Evolutionary conservation across 2,797 vertebrate species (phyloP).

Genomic region (Chrysolophus pictus): DNA sequence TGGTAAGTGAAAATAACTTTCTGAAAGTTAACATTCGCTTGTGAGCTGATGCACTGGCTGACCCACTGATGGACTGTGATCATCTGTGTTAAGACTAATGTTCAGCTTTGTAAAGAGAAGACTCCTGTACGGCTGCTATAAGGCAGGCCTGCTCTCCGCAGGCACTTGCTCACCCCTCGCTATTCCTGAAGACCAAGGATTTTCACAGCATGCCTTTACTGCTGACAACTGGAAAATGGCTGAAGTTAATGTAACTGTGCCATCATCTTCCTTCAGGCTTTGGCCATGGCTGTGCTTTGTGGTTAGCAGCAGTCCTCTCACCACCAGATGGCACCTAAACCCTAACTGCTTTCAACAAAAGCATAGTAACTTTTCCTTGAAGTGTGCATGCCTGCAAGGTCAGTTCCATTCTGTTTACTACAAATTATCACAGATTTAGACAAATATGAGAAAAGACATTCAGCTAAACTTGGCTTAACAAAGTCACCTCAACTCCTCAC

Average conservation of each 20-base stretch:
- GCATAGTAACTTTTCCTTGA: not conserved
- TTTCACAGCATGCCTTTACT: not conserved
- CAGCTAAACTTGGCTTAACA: not conserved
- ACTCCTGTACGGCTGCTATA: not conserved
- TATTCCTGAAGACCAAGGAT: not conserved
- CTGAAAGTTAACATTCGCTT: not conserved
- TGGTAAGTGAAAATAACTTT: fast-evolving
- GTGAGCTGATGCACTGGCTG: not conserved
- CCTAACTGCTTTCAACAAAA: not conserved
- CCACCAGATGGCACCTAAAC: slow-evolving; percentile 21
- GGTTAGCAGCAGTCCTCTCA: not conserved
- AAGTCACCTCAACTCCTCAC: not conserved
- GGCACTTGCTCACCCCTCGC: not conserved
- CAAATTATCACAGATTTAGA: not conserved
- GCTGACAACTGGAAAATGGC: not conserved
- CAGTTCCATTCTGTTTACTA: not conserved
- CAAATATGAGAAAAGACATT: not conserved
- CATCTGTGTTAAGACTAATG: not conserved
- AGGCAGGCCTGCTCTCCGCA: not conserved
- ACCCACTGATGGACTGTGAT: not conserved
- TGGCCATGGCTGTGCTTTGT: not conserved
- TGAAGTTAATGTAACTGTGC: not conserved
- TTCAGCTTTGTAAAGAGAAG: not conserved
- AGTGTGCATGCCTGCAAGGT: not conserved
- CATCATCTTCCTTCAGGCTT: not conserved